A percentile compares a stretch with the other conserved stretches of the same genome.
Evolutionary conservation across 2,113 vertebrate genomes (phyloP).

Genomic region (Anoura caudifer): DNA sequence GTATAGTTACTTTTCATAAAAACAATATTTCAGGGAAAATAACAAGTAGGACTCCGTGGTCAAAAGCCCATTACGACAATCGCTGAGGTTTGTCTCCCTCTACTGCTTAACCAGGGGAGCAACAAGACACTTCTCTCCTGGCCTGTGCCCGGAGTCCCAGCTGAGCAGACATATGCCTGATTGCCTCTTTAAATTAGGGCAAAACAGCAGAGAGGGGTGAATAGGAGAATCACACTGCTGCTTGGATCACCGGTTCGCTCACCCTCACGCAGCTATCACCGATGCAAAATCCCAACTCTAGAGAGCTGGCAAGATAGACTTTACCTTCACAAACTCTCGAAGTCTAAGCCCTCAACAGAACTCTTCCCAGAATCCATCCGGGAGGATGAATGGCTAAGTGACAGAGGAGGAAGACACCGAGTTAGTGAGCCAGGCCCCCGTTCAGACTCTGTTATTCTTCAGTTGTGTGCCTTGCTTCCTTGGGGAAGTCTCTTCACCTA

Average conservation of each 20-base stretch:
- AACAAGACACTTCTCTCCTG: not conserved
- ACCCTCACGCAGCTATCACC: not conserved
- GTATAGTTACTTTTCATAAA: constrained; percentile 74
- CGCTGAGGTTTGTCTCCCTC: constrained; percentile 81
- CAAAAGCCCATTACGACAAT: constrained; percentile 54
- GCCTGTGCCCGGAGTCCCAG: not conserved
- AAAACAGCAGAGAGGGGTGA: not conserved
- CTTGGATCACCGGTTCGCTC: not conserved
- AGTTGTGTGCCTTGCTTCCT: not conserved
- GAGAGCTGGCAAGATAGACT: not conserved
- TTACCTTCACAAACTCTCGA: not conserved
- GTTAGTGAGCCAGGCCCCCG: not conserved
- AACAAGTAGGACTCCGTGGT: constrained; percentile 44
- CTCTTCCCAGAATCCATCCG: not conserved
- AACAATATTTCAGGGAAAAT: constrained; percentile 62
- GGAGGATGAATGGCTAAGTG: not conserved
- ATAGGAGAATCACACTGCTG: not conserved
- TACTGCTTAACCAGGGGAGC: constrained; percentile 60
- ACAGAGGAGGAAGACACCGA: not conserved
- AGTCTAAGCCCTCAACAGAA: not conserved
- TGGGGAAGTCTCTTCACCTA: not conserved
- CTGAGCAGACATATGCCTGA: accelerated
- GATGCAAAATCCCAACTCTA: not conserved
- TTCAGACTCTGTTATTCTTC: not conserved
- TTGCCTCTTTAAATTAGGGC: not conserved